A percentile compares a stretch with the other conserved stretches of the same genome.
Evolutionary conservation across 2,797 vertebrate genomes (phyloP).

Genomic region (Columba guinea): DNA sequence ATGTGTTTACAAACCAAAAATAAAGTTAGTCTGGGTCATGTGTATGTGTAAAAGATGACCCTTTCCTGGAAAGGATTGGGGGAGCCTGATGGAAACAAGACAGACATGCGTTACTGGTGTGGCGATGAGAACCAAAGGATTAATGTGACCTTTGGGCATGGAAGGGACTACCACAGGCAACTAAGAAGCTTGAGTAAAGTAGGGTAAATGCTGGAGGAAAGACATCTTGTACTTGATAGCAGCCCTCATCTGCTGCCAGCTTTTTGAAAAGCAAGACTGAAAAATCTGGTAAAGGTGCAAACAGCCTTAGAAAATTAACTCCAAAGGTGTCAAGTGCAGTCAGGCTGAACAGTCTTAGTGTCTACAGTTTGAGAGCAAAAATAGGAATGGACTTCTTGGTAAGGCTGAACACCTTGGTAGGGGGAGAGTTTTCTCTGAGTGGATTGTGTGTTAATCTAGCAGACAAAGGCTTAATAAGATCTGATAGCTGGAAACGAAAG

Average conservation of each 20-base stretch:
- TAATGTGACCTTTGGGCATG: not conserved
- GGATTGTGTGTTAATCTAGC: not conserved
- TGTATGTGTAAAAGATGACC: not conserved
- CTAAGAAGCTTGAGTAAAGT: not conserved
- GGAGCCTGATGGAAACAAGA: not conserved
- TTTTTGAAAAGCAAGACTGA: not conserved
- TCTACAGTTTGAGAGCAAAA: not conserved
- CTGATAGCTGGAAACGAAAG: not conserved
- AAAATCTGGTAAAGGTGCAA: not conserved
- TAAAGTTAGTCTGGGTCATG: not conserved
- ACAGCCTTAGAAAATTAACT: not conserved
- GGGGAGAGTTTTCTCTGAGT: not conserved
- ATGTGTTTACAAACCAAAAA: not conserved
- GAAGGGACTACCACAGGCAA: not conserved
- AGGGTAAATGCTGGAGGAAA: not conserved
- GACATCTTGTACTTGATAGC: not conserved
- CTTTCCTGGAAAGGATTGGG: not conserved
- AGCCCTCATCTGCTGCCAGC: not conserved
- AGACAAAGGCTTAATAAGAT: not conserved
- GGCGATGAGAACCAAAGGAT: not conserved
- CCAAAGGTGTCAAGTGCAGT: not conserved
- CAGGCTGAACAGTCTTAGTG: not conserved
- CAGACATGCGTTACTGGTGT: not conserved
- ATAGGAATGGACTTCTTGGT: not conserved
- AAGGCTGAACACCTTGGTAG: not conserved